Evolutionary conservation across 2,888 invertebrate genomes (phyloP), one percentile per base, ranked within the genome.

Genomic region (Drosophila subsilvestris): DNA sequence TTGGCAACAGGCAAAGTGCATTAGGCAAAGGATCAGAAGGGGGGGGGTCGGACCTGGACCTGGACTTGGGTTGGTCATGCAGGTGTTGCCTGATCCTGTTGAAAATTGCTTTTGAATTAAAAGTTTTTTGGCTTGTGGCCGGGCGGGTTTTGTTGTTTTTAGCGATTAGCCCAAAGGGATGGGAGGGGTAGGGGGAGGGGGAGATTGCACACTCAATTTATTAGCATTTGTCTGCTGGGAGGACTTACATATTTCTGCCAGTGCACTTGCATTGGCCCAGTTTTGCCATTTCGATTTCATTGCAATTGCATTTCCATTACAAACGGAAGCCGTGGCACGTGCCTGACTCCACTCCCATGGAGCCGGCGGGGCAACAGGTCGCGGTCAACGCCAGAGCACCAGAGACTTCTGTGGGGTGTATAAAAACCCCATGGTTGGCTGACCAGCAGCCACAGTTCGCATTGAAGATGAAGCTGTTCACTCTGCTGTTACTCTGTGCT

Each of bases 1-100:
- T 51, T 61, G 57, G 63, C 73, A 71, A 83, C 86, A 88, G 86
- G 71, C 82, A 83, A 88, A 88, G 79, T 83, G 88, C 82, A 83
- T 83, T 83, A 88, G 75, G 54, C 67, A 43, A 37, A 55, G 44
- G 44, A 20, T 32, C 48, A 37, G 43, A 51, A 44, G 72, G 72
- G 59, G 65, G 49, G 72, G 72, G 59, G 65, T 42, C 27, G 37
- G 37, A 37, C 5, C n/a, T 20, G 37, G 27, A 27, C 37, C 12
- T 47, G 63, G 27, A 20, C 18, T 49, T 49, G 80, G 77, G 79
- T 76, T 67, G 88, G 54, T 69, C 48, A 63, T 88, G 88, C 82
- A 82, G 88, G 82, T 82, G 82, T 82, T 82, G 88, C 80, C 66
- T 68, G 79, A 81, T 76, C 71, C 74, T 56, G 75, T 59, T 74